These are phyloP conservation scores for Lingula anatina DNA, from an alignment of 2,888 invertebrate species.

Conservation along the genomic window DNA sequence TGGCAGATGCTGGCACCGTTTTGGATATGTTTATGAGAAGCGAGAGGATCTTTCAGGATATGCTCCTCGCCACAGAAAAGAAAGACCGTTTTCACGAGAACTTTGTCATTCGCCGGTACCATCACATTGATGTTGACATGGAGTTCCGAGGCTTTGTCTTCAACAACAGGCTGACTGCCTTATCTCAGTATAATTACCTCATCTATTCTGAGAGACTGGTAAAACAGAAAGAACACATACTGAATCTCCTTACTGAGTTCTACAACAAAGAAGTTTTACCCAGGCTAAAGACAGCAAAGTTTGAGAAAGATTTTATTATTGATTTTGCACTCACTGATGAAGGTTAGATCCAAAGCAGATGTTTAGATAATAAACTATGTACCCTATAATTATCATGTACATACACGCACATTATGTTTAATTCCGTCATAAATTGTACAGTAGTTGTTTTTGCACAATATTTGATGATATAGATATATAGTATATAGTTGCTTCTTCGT, in stretches of 20 bases:
- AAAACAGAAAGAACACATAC: slow-evolving; percentile 14
- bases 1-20: slow-evolving; percentile 22
- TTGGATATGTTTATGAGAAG: slow-evolving; percentile 31
- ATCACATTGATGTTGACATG: slow-evolving; percentile 35
- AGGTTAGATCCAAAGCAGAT: slow-evolving; percentile 16
- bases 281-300: slow-evolving; percentile 15
- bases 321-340: slow-evolving; percentile 33
- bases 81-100: slow-evolving; percentile 24
- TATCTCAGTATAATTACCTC: slow-evolving; percentile 37
- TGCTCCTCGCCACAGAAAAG: slow-evolving; percentile 27
- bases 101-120: slow-evolving; percentile 31
- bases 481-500: too few relatives aligned
- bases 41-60: slow-evolving; percentile 35
- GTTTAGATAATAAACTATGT: neutral
- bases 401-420: too few relatives aligned
- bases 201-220: slow-evolving; percentile 24
- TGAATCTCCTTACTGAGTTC: slow-evolving; percentile 16
- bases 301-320: slow-evolving; percentile 24
- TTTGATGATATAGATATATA: too few relatives aligned
- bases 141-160: slow-evolving; percentile 32
- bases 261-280: slow-evolving; percentile 17
- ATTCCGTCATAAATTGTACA: too few relatives aligned
- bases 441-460: too few relatives aligned
- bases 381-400: too few relatives aligned
- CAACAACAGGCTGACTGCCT: slow-evolving; percentile 18